phyloP scores from a whole-genome alignment of 2,888 invertebrate species.

The Neoitamus cyanurus region DNA sequence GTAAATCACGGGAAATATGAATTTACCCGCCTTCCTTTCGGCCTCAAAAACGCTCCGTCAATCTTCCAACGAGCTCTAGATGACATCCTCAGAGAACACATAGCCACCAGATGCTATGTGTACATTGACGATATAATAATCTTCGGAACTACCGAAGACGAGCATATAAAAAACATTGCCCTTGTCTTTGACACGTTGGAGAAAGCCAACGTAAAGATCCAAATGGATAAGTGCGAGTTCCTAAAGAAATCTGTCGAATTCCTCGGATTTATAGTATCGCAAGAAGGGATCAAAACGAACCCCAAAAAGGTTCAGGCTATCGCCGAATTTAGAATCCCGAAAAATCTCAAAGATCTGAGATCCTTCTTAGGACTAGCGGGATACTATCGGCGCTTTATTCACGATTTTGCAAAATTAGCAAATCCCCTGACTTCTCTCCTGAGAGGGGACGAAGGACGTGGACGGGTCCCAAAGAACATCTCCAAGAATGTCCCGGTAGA shows the following conservation, averaged over 20 bases:
- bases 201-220: not conserved
- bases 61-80: not conserved
- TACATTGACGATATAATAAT: not conserved
- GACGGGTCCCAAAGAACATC: slow-evolving; percentile 42
- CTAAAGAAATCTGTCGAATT: not conserved
- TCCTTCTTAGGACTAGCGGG: slow-evolving; percentile 1
- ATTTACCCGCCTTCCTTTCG: not conserved
- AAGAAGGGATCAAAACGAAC: not conserved
- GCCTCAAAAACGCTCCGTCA: not conserved
- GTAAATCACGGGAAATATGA: not conserved
- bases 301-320: not conserved
- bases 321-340: not conserved
- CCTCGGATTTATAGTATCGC: not conserved
- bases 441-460: slow-evolving; percentile 19
- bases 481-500: slow-evolving; percentile 17
- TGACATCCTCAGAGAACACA: not conserved
- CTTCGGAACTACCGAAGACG: not conserved
- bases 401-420: not conserved
- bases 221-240: not conserved
- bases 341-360: not conserved
- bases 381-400: not conserved
- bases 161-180: not conserved
- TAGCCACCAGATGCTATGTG: not conserved
- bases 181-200: not conserved
- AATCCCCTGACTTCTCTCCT: slow-evolving; percentile 30